Conservation (phyloP, 2,888 invertebrate species). For the Kryphioiulus occultus region DNA sequence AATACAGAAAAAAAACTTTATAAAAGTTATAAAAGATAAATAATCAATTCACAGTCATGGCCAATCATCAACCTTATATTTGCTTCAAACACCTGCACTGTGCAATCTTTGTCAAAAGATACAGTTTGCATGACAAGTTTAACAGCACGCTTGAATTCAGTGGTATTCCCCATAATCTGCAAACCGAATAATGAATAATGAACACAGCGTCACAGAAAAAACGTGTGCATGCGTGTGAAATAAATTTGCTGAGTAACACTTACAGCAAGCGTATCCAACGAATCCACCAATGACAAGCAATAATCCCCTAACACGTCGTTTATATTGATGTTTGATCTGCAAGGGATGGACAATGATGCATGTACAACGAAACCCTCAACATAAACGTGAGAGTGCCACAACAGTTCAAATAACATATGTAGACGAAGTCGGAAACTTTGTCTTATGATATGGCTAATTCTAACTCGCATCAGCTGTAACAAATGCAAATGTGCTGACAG, state of each 20-base stretch:
- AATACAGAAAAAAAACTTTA: not conserved
- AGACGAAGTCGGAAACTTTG: too few relatives aligned
- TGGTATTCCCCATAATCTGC: slow-evolving; percentile 83
- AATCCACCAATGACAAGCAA: slow-evolving; percentile 69
- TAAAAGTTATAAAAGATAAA: not conserved
- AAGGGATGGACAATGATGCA: not conserved
- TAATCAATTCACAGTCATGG: not conserved
- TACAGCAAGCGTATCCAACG: slow-evolving; percentile 68
- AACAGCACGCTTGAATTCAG: slow-evolving; percentile 91
- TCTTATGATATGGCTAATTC: too few relatives aligned
- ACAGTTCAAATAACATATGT: too few relatives aligned
- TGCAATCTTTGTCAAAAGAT: slow-evolving; percentile 94
- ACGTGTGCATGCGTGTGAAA: slow-evolving; percentile 28
- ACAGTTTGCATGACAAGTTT: slow-evolving; percentile 73
- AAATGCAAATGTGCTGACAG: too few relatives aligned
- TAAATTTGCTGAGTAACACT: slow-evolving; percentile 54
- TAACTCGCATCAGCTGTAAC: too few relatives aligned
- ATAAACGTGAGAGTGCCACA: too few relatives aligned
- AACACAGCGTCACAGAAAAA: slow-evolving; percentile 4
- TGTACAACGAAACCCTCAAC: too few relatives aligned
- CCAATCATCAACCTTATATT: slow-evolving; percentile 77
- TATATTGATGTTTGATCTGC: slow-evolving; percentile 71
- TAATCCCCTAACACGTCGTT: slow-evolving; percentile 73
- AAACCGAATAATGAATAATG: slow-evolving; percentile 49
- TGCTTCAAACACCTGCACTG: slow-evolving; percentile 99